Conservation (phyloP, 2,888 invertebrate genomes). For the Microplitis manilae region DNA sequence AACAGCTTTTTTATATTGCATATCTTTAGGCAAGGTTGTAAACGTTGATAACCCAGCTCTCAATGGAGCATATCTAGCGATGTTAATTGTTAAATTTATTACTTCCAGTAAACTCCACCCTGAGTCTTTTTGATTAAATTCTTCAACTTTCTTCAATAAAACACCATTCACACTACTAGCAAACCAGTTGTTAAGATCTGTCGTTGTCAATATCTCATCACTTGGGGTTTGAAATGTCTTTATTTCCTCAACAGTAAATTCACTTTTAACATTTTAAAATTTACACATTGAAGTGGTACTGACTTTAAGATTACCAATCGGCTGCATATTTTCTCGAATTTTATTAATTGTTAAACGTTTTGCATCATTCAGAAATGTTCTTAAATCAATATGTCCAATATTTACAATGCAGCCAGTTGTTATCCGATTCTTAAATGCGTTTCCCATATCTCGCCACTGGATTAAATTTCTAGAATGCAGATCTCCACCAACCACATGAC, state of each 20-base stretch:
- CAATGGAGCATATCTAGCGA: conserved; percentile 47
- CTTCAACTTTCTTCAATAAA: conserved; percentile 48
- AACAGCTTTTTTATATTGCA: no score
- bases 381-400: background rate
- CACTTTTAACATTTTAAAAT: conserved; percentile 28
- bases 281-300: conserved; percentile 37
- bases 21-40: no score
- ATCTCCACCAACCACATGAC: no score
- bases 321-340: background rate
- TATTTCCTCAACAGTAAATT: conserved; percentile 38
- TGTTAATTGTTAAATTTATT: conserved; percentile 46
- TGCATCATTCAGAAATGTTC: background rate
- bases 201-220: conserved; percentile 40
- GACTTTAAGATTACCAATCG: conserved; percentile 24
- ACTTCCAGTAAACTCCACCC: conserved; percentile 48
- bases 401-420: background rate
- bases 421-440: background rate
- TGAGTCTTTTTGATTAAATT: conserved; percentile 48
- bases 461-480: background rate
- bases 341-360: background rate
- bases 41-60: background rate
- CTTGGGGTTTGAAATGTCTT: conserved; percentile 53
- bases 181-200: background rate
- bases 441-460: background rate
- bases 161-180: conserved; percentile 29